These are phyloP conservation scores for Falco novaeseelandiae DNA, from an alignment of 2,797 vertebrate species.

Conservation along the genomic window DNA sequence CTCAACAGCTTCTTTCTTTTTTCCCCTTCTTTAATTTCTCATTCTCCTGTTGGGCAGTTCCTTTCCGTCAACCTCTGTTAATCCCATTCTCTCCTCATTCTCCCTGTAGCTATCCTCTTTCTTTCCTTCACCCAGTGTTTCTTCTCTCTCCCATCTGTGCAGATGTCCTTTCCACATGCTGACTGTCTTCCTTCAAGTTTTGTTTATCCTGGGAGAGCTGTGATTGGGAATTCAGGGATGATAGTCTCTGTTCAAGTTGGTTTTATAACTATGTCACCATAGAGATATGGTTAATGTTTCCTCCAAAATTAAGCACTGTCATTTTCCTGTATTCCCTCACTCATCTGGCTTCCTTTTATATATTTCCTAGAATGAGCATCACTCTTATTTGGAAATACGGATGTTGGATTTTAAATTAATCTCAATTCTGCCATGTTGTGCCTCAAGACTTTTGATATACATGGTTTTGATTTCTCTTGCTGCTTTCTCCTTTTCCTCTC, in stretches of 20 bases:
- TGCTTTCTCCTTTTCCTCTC: neutral
- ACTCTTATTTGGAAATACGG: slow-evolving; percentile 26
- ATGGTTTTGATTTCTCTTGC: slow-evolving; percentile 1
- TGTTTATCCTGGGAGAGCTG: neutral
- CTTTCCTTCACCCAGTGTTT: neutral
- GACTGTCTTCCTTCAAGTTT: neutral
- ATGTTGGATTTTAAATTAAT: slow-evolving; percentile 20
- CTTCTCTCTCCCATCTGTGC: neutral
- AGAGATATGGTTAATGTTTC: neutral
- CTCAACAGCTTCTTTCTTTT: neutral
- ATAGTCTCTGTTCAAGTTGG: neutral
- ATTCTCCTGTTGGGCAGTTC: neutral
- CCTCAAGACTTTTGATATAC: neutral
- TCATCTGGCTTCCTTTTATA: neutral
- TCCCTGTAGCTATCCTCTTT: neutral
- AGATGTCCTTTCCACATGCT: neutral
- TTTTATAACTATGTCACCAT: neutral
- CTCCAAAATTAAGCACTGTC: neutral
- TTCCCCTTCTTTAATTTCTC: neutral
- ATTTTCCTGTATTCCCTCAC: neutral
- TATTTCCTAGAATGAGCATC: neutral
- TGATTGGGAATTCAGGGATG: neutral
- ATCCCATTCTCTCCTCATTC: neutral
- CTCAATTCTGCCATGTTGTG: slow-evolving; percentile 5
- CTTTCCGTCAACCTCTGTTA: neutral